Base-by-base conservation (phyloP, 2,113 vertebrate species). In the Eupsittula cactorum region DNA sequence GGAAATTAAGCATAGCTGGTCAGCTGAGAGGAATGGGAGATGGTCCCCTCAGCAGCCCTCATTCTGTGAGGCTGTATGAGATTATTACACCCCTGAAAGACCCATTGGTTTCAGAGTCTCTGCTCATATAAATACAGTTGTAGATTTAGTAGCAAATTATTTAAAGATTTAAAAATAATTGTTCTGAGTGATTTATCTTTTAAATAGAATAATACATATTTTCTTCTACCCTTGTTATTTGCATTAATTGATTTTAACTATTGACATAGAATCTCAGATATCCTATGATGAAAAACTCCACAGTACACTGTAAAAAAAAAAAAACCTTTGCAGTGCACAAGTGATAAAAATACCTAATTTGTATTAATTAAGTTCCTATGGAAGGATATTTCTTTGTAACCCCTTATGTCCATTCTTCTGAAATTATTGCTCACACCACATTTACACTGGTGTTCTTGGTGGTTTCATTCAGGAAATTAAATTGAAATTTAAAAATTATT, bases 251-350 rank as follows among this genome's bases (percentile, higher is more conserved):
- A 31, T 76, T 79, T 52, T 70, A 81, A 68, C 16, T 63, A 44
- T 52, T 52, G 55, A 71, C 24, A 59, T 14, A 68, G 74, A 78
- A 55, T 55, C 17, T 68, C 4, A 0, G 18, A 37, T 50, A 49
- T 44, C 13, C 21, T 57, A 15, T 24, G 15, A 52, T 18, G 23
- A 67, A 77, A 88, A 80, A 63, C 52, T n/a, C 17, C 31, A 78
- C 16, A 28, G 24, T 39, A 27, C 28, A 9, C 52, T 37, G 31
- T 47, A 53, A 81, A 87, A 86, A 75, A 53, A 81, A 87, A 83
- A 71, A 75, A 28, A 42, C 6, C 0, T 0, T 42, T 17, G 28
- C 28, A 24, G 59, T 16, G 46, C 49, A 57, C 16, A 59, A 75
- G 15, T 18, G 17, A 59, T 63, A 75, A 77, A 81, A 94, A 28